These are phyloP conservation scores for Drosophila helvetica DNA, from an alignment of 2,888 invertebrate genomes.

Conservation along the genomic window DNA sequence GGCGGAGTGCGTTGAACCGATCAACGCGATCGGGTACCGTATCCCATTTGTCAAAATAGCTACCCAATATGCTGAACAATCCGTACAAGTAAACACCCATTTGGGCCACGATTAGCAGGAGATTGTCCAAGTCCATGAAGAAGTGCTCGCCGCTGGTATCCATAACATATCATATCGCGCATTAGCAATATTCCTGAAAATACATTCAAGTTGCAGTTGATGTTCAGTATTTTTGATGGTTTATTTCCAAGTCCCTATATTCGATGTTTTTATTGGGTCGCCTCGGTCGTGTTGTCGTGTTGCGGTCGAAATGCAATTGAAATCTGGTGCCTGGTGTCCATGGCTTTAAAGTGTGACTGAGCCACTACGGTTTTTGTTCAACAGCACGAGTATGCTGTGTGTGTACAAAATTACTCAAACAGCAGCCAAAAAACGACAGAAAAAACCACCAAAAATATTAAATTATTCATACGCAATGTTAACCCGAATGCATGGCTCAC, in stretches of 20 bases:
- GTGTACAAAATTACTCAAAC: slow-evolving; percentile 59
- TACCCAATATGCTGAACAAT: too few relatives aligned
- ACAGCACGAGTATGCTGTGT: slow-evolving; percentile 26
- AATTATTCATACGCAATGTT: slow-evolving; percentile 65
- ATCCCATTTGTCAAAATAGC: too few relatives aligned
- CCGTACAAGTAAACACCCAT: too few relatives aligned
- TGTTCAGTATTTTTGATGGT: slow-evolving; percentile 4
- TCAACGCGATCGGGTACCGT: too few relatives aligned
- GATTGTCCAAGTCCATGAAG: too few relatives aligned
- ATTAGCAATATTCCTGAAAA: too few relatives aligned
- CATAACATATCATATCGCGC: too few relatives aligned
- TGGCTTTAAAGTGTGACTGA: slow-evolving; percentile 1
- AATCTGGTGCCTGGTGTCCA: slow-evolving; percentile 38
- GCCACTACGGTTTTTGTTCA: slow-evolving; percentile 22
- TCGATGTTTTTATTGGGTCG: slow-evolving; percentile 32
- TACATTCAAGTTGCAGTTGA: too few relatives aligned
- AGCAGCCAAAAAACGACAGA: slow-evolving; percentile 17
- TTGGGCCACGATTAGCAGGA: too few relatives aligned
- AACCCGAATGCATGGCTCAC: slow-evolving; percentile 48
- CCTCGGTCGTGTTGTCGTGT: slow-evolving; percentile 9
- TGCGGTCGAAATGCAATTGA: slow-evolving; percentile 47
- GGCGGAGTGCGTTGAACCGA: too few relatives aligned
- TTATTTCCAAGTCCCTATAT: not conserved
- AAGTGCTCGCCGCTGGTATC: too few relatives aligned
- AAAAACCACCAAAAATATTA: slow-evolving; percentile 43